Conservation (phyloP, 2,797 vertebrate species). For the Zalophus californianus region DNA sequence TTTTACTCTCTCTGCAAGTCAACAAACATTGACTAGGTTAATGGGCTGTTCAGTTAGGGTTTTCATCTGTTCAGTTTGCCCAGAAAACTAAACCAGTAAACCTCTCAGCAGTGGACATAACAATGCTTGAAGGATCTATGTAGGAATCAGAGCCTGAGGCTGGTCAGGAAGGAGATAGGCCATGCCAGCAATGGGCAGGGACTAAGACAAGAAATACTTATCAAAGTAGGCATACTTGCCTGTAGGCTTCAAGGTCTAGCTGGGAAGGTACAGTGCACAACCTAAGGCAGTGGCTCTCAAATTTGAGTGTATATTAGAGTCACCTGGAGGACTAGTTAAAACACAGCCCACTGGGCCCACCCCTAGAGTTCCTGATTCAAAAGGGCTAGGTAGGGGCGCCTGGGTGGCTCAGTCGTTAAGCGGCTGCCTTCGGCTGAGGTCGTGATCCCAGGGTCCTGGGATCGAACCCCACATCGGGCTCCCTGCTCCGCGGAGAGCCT, state of each 20-base stretch:
- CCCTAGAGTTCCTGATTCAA: background rate
- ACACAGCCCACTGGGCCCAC: background rate
- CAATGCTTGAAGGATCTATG: background rate
- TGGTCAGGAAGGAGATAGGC: background rate
- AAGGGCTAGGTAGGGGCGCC: background rate
- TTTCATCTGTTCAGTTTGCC: background rate
- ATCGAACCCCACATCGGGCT: no score
- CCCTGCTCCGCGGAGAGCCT: no score
- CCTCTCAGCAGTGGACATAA: background rate
- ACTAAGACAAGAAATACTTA: background rate
- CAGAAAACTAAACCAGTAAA: constrained; percentile 28
- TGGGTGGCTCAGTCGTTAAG: no score
- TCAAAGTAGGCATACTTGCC: background rate
- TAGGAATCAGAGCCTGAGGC: background rate
- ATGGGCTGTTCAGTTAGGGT: background rate
- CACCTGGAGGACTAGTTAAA: background rate
- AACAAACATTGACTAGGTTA: background rate
- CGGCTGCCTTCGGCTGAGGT: no score
- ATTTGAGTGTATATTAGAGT: background rate
- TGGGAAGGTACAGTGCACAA: background rate
- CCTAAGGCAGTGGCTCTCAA: background rate
- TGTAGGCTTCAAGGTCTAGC: background rate
- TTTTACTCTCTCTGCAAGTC: background rate
- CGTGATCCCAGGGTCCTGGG: no score
- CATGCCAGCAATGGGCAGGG: background rate